Evolutionary conservation across 2,797 vertebrate genomes (phyloP), one percentile per base, ranked within the genome.

Genomic region (Xyrichtys novacula): DNA sequence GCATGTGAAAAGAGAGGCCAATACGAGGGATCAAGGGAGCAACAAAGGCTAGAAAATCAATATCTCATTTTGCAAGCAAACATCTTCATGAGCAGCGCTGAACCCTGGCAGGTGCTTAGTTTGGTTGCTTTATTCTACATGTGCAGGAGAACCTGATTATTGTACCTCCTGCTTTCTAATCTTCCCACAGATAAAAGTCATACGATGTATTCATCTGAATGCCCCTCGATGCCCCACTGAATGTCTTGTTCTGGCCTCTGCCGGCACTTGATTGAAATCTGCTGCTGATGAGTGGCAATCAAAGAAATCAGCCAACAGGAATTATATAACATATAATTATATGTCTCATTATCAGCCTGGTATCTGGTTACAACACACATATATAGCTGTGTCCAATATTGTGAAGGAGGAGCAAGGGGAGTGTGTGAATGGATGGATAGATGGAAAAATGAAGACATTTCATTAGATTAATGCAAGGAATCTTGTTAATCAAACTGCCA

Each of bases 11-110:
- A 28, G 44, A 47, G 36, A 78, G 25, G 25, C 19, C 50, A 68
- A 57, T 61, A 54, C 6, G 0, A 50, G 48, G 61, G 40, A 63
- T 71, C 17, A 57, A 46, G 58, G 42, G 42, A 34, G 60, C 46
- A 67, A 67, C 63, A 69, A 52, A 56, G 39, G 60, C 28, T 19
- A 59, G 16, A 76, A 86, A 87, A 88, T 86, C 88, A 69, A 90
- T 88, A 87, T 78, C 52, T 86, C 64, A 90, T 90, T 87, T 81
- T 72, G 57, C 56, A 76, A 50, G 54, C 79, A 81, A 81, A 84
- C 76, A 80, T 72, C 74, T 36, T 63, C 50, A 29, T 50, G 76
- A 63, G 63, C 58, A 1, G 40, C 1, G 2, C 7, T 14, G 46
- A 58, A 64, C 38, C 63, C 62, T 5, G 2, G 72, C 28, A 66